Evolutionary conservation across 2,888 invertebrate genomes (phyloP).

Genomic region (Nasonia oneida): DNA sequence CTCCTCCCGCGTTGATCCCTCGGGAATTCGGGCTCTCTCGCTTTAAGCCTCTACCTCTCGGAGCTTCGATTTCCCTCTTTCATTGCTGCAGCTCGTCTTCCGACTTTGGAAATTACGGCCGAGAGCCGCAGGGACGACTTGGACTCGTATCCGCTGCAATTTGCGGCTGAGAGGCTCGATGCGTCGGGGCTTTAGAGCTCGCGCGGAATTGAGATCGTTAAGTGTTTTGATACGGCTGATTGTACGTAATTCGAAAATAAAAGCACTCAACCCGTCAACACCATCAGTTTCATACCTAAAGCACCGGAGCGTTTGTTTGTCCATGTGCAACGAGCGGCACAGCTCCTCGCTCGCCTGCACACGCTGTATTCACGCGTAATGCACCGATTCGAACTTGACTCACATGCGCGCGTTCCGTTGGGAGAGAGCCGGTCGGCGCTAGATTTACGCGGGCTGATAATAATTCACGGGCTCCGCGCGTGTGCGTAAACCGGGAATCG

Average conservation of each 20-base stretch:
- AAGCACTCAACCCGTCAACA: not conserved
- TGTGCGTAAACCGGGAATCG: slow-evolving; percentile 11
- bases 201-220: not conserved
- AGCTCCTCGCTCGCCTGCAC: slow-evolving; percentile 8
- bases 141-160: slow-evolving; percentile 12
- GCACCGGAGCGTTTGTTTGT: not conserved
- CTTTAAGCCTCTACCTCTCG: slow-evolving; percentile 56
- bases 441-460: slow-evolving; percentile 49
- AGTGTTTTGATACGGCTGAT: not conserved
- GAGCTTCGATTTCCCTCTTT: slow-evolving; percentile 61
- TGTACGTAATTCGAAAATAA: not conserved
- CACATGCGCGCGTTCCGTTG: slow-evolving; percentile 5
- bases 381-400: slow-evolving; percentile 30
- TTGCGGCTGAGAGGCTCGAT: not conserved
- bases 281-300: not conserved
- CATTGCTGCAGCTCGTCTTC: slow-evolving; percentile 17
- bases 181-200: not conserved
- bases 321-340: not conserved
- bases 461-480: slow-evolving; percentile 17
- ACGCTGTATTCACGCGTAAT: slow-evolving; percentile 17
- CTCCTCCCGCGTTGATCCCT: slow-evolving; percentile 68
- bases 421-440: not conserved
- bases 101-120: slow-evolving; percentile 58
- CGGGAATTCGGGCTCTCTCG: slow-evolving; percentile 65
- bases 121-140: slow-evolving; percentile 28